These are phyloP conservation scores for Cynopterus sphinx DNA, from an alignment of 2,797 vertebrate genomes.

Conservation along the genomic window DNA sequence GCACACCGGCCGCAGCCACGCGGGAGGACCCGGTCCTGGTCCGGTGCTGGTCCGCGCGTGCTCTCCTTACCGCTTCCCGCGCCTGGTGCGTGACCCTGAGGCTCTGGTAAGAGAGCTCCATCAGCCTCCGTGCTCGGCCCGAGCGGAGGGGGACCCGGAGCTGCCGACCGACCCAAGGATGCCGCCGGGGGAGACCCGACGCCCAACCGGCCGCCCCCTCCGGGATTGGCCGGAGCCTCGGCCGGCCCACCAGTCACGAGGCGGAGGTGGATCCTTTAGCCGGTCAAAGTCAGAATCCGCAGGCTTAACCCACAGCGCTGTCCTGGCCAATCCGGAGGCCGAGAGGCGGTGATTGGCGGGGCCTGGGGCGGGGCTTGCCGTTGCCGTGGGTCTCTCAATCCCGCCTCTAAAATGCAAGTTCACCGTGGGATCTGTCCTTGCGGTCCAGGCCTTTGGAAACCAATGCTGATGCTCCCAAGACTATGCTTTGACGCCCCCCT, in stretches of 20 bases:
- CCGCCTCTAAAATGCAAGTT: not conserved
- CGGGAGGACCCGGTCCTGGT: not conserved
- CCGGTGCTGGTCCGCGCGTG: not conserved
- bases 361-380: not conserved
- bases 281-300: conserved; percentile 42
- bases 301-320: accelerated
- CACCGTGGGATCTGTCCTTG: not conserved
- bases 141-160: not conserved
- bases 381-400: not conserved
- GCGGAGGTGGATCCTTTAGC: not conserved
- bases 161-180: not conserved
- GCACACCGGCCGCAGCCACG: not conserved
- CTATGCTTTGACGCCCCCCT: not conserved
- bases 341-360: not conserved
- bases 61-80: conserved; percentile 91
- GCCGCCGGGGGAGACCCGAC: not conserved
- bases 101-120: conserved; percentile 92
- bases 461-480: not conserved
- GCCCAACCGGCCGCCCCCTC: conserved; percentile 52
- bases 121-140: conserved; percentile 52
- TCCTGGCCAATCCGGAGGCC: conserved; percentile 28
- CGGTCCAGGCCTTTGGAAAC: not conserved
- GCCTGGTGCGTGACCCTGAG: conserved; percentile 89
- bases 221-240: conserved; percentile 53
- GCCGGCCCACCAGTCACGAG: conserved; percentile 49